These are phyloP conservation scores for Tineola bisselliella DNA, from an alignment of 2,888 invertebrate species.

Conservation along the genomic window DNA sequence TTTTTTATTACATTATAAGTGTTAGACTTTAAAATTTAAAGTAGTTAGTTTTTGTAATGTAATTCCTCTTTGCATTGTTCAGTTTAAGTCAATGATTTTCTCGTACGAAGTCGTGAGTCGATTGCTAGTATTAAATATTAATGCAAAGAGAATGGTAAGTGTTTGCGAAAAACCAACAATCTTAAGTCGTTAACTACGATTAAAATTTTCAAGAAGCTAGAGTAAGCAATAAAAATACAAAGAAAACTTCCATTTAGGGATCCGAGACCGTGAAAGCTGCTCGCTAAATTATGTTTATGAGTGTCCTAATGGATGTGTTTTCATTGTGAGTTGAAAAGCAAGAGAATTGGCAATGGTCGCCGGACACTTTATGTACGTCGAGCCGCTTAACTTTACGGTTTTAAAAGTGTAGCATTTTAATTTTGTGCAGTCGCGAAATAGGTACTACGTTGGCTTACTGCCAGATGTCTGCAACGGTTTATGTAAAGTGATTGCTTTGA, in stretches of 20 bases:
- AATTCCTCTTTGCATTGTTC: no score
- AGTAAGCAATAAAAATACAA: slow-evolving; percentile 10
- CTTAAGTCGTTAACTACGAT: slow-evolving; percentile 8
- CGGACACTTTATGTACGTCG: slow-evolving; percentile 12
- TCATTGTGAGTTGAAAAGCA: slow-evolving; percentile 15
- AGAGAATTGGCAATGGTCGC: slow-evolving; percentile 15
- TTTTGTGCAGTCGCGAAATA: slow-evolving; percentile 14
- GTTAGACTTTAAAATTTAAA: no score
- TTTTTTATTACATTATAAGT: no score
- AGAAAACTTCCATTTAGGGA: slow-evolving; percentile 1
- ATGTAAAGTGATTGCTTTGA: slow-evolving; percentile 11
- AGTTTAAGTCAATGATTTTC: no score
- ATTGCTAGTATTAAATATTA: not conserved
- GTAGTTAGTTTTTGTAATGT: no score
- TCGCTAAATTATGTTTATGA: slow-evolving; percentile 13
- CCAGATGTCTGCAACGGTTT: slow-evolving; percentile 16
- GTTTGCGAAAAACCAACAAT: not conserved
- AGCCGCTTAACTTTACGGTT: slow-evolving; percentile 14
- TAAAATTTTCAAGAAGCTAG: slow-evolving; percentile 1
- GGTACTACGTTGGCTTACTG: slow-evolving; percentile 15
- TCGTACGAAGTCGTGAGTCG: no score
- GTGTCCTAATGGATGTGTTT: slow-evolving; percentile 16
- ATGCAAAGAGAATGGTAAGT: not conserved
- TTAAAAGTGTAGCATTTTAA: slow-evolving; percentile 15
- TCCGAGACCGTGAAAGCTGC: slow-evolving; percentile 10